These are phyloP conservation scores for Priocnemis perturbator DNA, from an alignment of 2,888 invertebrate genomes.

Conservation along the genomic window DNA sequence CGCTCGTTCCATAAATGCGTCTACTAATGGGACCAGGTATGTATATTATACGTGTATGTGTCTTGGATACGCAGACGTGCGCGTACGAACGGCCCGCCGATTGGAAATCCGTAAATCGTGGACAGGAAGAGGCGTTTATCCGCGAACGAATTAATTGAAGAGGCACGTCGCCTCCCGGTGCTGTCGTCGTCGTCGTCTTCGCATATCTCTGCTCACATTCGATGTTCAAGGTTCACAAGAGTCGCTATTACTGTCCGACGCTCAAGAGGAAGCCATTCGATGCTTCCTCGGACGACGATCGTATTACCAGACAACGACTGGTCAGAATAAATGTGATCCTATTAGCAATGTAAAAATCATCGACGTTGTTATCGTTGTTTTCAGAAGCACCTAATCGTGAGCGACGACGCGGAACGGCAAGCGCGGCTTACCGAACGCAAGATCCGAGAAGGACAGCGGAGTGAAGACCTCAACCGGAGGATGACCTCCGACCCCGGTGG, in stretches of 20 bases:
- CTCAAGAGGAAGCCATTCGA: no score
- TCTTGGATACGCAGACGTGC: no score
- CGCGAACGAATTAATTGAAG: slow-evolving; percentile 65
- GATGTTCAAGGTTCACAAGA: no score
- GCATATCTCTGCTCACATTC: slow-evolving; percentile 1
- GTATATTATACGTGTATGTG: no score
- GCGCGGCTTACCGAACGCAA: not conserved
- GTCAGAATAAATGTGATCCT: no score
- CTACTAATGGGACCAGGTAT: no score
- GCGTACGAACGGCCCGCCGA: slow-evolving; percentile 21
- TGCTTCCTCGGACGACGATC: no score
- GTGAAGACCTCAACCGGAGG: slow-evolving; percentile 51
- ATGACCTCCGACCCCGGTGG: slow-evolving; percentile 59
- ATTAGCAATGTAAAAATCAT: no score
- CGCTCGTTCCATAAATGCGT: slow-evolving; percentile 17
- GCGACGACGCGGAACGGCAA: not conserved
- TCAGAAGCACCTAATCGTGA: not conserved
- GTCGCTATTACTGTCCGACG: no score
- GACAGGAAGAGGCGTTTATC: slow-evolving; percentile 63
- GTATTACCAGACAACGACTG: no score
- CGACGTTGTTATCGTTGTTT: no score
- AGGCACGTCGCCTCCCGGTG: slow-evolving; percentile 19
- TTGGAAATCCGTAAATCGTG: slow-evolving; percentile 64
- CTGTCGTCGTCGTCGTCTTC: no score
- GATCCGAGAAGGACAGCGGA: slow-evolving; percentile 27